Conservation (phyloP, 1,140 invertebrate genomes). For the Drosophila funebris region DNA sequence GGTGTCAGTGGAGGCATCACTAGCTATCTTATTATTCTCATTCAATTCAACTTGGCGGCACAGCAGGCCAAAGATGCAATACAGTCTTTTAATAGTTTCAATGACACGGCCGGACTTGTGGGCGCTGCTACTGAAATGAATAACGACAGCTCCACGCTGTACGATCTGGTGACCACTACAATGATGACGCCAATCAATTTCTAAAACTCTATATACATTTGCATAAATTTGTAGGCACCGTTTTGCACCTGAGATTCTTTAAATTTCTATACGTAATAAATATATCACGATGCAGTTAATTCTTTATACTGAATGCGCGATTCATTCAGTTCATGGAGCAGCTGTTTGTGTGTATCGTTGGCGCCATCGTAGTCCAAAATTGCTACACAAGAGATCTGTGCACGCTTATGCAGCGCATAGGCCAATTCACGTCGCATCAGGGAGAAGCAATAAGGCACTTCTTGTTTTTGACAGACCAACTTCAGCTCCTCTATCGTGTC, state of each 20-base stretch:
- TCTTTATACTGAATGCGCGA: slow-evolving; percentile 50
- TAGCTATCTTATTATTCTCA: slow-evolving; percentile 82
- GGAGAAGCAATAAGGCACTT: slow-evolving; percentile 70
- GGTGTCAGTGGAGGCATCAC: slow-evolving; percentile 82
- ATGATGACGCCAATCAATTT: slow-evolving; percentile 55
- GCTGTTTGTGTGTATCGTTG: slow-evolving; percentile 49
- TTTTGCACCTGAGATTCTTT: slow-evolving; percentile 41
- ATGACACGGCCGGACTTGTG: slow-evolving; percentile 63
- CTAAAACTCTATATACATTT: background rate
- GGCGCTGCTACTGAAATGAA: slow-evolving; percentile 58
- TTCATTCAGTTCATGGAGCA: slow-evolving; percentile 53
- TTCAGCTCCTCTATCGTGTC: slow-evolving; percentile 63
- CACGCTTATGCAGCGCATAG: slow-evolving; percentile 68
- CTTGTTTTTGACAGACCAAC: slow-evolving; percentile 53
- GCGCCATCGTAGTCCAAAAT: slow-evolving; percentile 76
- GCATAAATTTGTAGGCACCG: slow-evolving; percentile 23
- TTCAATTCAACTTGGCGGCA: slow-evolving; percentile 83
- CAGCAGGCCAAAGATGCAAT: slow-evolving; percentile 80
- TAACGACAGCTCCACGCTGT: slow-evolving; percentile 49
- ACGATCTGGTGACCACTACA: slow-evolving; percentile 53
- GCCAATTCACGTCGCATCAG: slow-evolving; percentile 64
- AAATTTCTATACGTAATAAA: slow-evolving; percentile 48
- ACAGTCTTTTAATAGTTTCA: slow-evolving; percentile 62
- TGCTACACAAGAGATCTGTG: slow-evolving; percentile 71
- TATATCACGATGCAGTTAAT: slow-evolving; percentile 45